Conservation (phyloP, 2,113 vertebrate genomes). For the Nesogale talazaci region DNA sequence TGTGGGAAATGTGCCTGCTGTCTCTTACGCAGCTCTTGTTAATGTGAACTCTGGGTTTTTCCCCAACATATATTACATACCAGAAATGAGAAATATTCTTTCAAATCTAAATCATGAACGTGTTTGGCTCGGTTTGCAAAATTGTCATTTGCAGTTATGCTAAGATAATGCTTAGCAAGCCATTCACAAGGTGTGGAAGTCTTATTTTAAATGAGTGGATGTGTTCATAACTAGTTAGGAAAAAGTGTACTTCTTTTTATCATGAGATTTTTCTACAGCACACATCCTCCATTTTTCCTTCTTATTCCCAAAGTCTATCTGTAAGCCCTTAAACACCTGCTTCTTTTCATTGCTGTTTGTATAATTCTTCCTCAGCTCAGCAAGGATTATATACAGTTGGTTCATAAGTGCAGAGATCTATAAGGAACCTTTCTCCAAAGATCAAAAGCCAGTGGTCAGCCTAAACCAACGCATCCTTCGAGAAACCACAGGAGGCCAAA, state of each 20-base stretch:
- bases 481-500: slow-evolving; percentile 28
- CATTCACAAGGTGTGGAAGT: neutral
- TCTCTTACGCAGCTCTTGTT: neutral
- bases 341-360: slow-evolving; percentile 9
- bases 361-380: slow-evolving; percentile 1
- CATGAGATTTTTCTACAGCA: neutral
- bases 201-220: slow-evolving; percentile 8
- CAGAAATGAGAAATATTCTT: slow-evolving; percentile 30
- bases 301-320: neutral
- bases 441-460: slow-evolving; percentile 44
- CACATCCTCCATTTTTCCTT: neutral
- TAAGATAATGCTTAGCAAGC: neutral
- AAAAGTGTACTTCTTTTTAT: neutral
- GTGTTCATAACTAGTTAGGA: neutral
- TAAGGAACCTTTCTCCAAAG: slow-evolving; percentile 58
- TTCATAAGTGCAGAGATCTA: slow-evolving; percentile 51
- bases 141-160: neutral
- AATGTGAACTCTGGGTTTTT: slow-evolving; percentile 20
- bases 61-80: neutral
- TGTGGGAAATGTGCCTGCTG: neutral
- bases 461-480: slow-evolving; percentile 57
- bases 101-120: slow-evolving; percentile 1
- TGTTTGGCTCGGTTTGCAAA: neutral
- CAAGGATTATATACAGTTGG: neutral
- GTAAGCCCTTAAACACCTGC: slow-evolving; percentile 19